Evolutionary conservation across 2,888 invertebrate genomes (phyloP), one percentile per base, ranked within the genome.

Genomic region (Anorthoa munda): DNA sequence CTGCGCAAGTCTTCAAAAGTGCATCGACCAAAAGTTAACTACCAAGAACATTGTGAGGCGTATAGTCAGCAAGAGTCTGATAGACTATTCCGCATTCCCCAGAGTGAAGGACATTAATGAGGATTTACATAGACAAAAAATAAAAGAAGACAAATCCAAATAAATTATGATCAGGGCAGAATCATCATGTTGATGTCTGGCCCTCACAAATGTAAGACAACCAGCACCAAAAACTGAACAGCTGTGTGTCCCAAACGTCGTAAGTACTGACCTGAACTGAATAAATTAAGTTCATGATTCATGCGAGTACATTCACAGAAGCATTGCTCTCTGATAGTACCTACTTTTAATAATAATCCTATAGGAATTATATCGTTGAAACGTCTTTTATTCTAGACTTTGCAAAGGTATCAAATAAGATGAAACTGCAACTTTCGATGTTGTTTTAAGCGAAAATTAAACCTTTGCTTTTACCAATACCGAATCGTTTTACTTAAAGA

Each of bases 211-310:
- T 18, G 3, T 4, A 51, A 61, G 11, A 21, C 50, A 18, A 11
- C 15, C 65, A 53, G 26, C 51, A 45, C 0, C 17, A 53, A 39
- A 2, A 48, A 17, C 4, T 73, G 31, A 5, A 17, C 9, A 18
- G 2, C 75, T 4, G 64, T 79, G 64, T 79, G 80, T 79, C 70
- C 9, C 51, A 51, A 21, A 48, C 48, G n/a, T 75, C 45, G 48
- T 18, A 60, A 65, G 46, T 50, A 21, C 66, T 65, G 56, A 63
- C 76, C 48, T 76, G 81, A 39, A 67, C 77, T 61, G 77, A 81
- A 81, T 81, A 81, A 66, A 69, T 81, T 65, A 66, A 18, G 21
- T 77, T 48, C 26, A 66, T 81, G 81, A 76, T 81, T 81, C 55
- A 76, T 79, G 51, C 21, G n/a, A 77, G 46, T 56, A 60, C 4